Base-by-base conservation (phyloP, 2,888 invertebrate species). In the Megaustenia siamemsis region DNA sequence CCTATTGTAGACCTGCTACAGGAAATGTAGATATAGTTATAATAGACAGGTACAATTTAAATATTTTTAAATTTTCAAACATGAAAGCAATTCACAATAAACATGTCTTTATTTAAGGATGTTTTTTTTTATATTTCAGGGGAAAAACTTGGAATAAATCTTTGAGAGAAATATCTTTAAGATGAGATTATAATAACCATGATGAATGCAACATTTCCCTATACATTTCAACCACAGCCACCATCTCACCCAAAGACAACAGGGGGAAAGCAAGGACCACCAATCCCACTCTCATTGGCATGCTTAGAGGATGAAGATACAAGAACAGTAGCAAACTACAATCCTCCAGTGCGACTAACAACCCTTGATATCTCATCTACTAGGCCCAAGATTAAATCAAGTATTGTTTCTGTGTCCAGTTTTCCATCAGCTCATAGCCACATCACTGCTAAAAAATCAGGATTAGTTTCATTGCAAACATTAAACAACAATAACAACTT, bases 221-320 rank as follows among this genome's bases (percentile, higher is more conserved):
- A 84, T 49, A 77, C 69, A 56, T 83, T 86, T 35, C 84, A 84
- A 38, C 87, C 87, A 32, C 86, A 86, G 79, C 88, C 88, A 43
- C 90, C 90, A 49, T 87, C 89, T 0, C 88, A 87, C 79, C 89
- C 90, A n/a, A 89, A 89, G 82, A 86, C 87, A 21, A 89, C 89
- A 24, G 90, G 90, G n/a, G 91, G 90, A 28, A 90, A 90, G 81
- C 78, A 89, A 38, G 88, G 88, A 6, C 88, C 90, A 6, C 86
- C 89, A 18, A 88, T 86, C n/a, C 89, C 89, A 15, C 66, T 90
- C 5, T 80, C 76, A 15, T 87, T 84, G 32, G 15, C 56, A 60
- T 68, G 85, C 2, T 81, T 75, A 8, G 89, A 90, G 68, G 89
- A 90, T 76, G 89, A 89, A 15, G 89, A 90, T 35, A 78, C 80